Conservation (phyloP, 2,113 vertebrate genomes). For the Bucco capensis region DNA sequence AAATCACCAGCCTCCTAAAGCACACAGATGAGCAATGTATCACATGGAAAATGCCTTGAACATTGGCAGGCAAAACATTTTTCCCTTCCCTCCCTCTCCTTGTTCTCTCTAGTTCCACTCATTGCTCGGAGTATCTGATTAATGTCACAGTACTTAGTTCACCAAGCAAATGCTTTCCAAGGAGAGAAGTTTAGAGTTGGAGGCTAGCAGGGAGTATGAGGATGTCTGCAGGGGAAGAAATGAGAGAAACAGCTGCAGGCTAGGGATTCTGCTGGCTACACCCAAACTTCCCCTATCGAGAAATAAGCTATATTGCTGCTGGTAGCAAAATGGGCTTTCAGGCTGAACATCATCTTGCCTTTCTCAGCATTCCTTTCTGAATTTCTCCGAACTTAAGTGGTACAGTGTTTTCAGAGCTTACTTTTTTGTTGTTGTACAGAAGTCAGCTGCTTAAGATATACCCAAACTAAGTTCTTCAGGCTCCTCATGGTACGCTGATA, state of each 20-base stretch:
- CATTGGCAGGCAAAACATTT: slow-evolving; percentile 23
- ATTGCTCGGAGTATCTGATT: not conserved
- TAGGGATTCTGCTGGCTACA: not conserved
- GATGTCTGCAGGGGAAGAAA: not conserved
- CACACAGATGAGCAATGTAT: not conserved
- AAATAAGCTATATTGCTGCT: not conserved
- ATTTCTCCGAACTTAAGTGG: not conserved
- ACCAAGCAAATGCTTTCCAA: not conserved
- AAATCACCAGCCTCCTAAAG: not conserved
- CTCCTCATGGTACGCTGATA: not conserved
- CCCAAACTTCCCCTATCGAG: not conserved
- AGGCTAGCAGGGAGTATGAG: not conserved
- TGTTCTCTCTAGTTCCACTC: not conserved
- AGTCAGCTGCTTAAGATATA: not conserved
- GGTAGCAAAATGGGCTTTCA: not conserved
- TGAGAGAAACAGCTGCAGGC: not conserved
- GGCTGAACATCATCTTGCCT: not conserved
- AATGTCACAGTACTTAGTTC: not conserved
- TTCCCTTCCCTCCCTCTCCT: slow-evolving; percentile 4
- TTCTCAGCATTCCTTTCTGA: not conserved
- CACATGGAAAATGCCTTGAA: slow-evolving; percentile 12
- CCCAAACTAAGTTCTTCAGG: not conserved
- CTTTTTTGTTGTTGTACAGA: not conserved
- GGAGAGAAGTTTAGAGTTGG: not conserved
- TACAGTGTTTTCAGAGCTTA: not conserved